These are phyloP conservation scores for Aproaerema taeniolella DNA, from an alignment of 2,888 invertebrate genomes.

Conservation along the genomic window DNA sequence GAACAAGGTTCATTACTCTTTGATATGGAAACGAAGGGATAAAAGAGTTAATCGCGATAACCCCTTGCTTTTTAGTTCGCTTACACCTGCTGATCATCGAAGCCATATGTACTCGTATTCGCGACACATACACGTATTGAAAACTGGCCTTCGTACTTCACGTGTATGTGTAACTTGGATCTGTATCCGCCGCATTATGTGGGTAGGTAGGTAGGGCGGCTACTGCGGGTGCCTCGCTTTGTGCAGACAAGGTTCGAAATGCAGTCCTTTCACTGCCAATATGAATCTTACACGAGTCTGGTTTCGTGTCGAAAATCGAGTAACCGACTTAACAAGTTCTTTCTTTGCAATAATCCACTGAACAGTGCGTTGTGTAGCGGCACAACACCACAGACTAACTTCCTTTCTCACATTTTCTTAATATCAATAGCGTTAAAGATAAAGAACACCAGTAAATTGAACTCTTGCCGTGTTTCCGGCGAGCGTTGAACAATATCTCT, in stretches of 20 bases:
- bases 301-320: conserved; percentile 55
- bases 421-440: conserved; percentile 67
- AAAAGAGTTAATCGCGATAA: conserved; percentile 76
- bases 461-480: conserved; percentile 62
- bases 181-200: conserved; percentile 75
- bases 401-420: conserved; percentile 75
- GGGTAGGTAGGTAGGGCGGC: conserved; percentile 67
- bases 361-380: conserved; percentile 57
- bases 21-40: conserved; percentile 76
- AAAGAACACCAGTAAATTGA: conserved; percentile 56
- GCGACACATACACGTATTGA: conserved; percentile 65
- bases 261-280: conserved; percentile 59
- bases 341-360: conserved; percentile 51
- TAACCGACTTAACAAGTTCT: conserved; percentile 42
- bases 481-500: conserved; percentile 35
- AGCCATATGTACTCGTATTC: conserved; percentile 73
- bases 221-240: conserved; percentile 70
- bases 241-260: conserved; percentile 55
- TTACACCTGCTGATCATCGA: conserved; percentile 77
- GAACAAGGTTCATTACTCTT: conserved; percentile 76
- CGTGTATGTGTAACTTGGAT: conserved; percentile 67
- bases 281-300: conserved; percentile 57
- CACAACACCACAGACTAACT: conserved; percentile 64
- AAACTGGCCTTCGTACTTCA: conserved; percentile 70
- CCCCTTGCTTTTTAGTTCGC: conserved; percentile 73